These are phyloP conservation scores for Tetranychus piercei DNA, from an alignment of 2,888 invertebrate species.

Conservation along the genomic window DNA sequence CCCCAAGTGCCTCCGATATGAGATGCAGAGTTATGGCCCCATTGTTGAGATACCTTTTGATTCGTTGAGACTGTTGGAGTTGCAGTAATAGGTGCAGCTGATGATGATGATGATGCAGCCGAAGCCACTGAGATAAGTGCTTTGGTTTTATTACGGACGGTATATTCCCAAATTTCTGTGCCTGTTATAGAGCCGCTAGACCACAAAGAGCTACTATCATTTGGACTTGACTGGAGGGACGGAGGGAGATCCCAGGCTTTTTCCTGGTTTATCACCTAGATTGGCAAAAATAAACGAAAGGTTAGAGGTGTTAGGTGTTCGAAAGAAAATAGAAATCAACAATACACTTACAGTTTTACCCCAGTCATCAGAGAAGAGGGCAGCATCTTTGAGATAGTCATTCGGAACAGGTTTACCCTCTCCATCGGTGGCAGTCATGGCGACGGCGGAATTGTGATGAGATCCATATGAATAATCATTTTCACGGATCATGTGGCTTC, in stretches of 20 bases:
- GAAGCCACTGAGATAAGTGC: constrained; percentile 12
- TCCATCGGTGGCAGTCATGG: neutral
- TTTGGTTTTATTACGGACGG: constrained; percentile 50
- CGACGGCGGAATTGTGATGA: neutral
- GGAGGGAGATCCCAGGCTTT: constrained; percentile 80
- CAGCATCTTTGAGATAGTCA: constrained; percentile 4
- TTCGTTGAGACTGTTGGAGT: neutral
- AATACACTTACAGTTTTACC: constrained; percentile 6
- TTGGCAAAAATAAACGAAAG: neutral
- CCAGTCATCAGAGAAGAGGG: constrained; percentile 5
- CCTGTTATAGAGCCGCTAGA: constrained; percentile 28
- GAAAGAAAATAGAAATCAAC: neutral
- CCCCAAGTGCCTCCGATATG: constrained; percentile 75
- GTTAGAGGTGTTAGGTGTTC: neutral
- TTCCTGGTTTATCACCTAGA: constrained; percentile 43
- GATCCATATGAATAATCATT: constrained; percentile 1
- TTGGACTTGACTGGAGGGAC: constrained; percentile 41
- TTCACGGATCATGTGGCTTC: no score
- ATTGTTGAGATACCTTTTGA: constrained; percentile 46
- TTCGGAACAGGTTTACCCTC: neutral
- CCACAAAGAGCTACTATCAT: constrained; percentile 25
- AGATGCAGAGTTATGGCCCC: constrained; percentile 78
- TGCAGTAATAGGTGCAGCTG: constrained; percentile 9
- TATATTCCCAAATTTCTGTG: constrained; percentile 70
- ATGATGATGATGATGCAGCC: constrained; percentile 7